phyloP scores from a whole-genome alignment of 2,888 invertebrate species.

The Tetragonisca angustula region DNA sequence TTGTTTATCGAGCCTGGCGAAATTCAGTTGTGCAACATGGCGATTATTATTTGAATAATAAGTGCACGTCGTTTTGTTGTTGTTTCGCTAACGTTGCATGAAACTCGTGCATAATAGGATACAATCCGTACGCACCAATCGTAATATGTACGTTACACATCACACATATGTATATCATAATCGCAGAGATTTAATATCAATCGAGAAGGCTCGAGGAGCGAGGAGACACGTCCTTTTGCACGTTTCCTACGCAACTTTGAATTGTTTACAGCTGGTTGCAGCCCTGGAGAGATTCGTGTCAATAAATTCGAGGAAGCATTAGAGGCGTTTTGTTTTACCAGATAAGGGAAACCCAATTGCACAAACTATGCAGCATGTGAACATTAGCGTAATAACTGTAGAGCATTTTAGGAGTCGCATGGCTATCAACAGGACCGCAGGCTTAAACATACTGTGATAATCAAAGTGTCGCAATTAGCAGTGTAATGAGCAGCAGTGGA shows the following conservation, averaged over 20 bases:
- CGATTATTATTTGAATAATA: slow-evolving; percentile 58
- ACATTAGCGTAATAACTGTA: slow-evolving; percentile 13
- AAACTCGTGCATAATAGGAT: not conserved
- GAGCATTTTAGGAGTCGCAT: slow-evolving; percentile 23
- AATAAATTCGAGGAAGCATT: not conserved
- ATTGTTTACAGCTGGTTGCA: slow-evolving; percentile 11
- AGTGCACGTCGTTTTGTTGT: slow-evolving; percentile 50
- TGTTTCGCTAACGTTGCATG: slow-evolving; percentile 17
- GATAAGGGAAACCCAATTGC: not conserved
- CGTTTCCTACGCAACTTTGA: not conserved
- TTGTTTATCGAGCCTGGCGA: slow-evolving; percentile 44
- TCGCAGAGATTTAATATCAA: not conserved
- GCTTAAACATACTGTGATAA: slow-evolving; percentile 41
- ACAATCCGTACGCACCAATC: not conserved
- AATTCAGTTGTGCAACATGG: slow-evolving; percentile 53
- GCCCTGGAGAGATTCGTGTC: not conserved
- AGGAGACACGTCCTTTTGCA: not conserved
- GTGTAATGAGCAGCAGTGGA: slow-evolving; percentile 76
- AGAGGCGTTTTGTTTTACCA: not conserved
- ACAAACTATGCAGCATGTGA: slow-evolving; percentile 43
- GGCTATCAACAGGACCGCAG: slow-evolving; percentile 31
- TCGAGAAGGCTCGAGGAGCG: not conserved
- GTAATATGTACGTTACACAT: not conserved
- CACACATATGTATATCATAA: not conserved
- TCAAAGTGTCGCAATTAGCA: slow-evolving; percentile 34